These are phyloP conservation scores for Etheostoma cragini DNA, from an alignment of 2,113 vertebrate species.

Conservation along the genomic window DNA sequence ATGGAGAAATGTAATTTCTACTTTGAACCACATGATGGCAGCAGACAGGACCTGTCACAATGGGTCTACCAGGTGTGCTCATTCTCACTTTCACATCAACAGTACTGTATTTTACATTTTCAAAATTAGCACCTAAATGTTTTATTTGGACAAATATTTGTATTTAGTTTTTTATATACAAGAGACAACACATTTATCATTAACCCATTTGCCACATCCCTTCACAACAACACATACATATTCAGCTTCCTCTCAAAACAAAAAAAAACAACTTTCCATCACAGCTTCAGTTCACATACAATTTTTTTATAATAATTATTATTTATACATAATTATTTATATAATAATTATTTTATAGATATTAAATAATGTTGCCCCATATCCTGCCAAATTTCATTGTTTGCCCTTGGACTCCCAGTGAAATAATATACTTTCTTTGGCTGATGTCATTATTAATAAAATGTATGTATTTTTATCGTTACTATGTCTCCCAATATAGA, in stretches of 20 bases:
- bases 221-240: too few relatives aligned
- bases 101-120: background rate
- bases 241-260: too few relatives aligned
- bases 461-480: background rate
- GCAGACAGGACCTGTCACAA: constrained; percentile 17
- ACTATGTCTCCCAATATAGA: background rate
- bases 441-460: background rate
- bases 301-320: too few relatives aligned
- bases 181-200: too few relatives aligned
- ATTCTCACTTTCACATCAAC: background rate
- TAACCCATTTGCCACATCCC: too few relatives aligned
- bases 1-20: constrained; percentile 17
- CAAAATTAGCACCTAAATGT: background rate
- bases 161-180: too few relatives aligned
- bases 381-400: background rate
- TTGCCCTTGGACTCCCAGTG: background rate
- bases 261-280: too few relatives aligned
- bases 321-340: too few relatives aligned
- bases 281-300: too few relatives aligned
- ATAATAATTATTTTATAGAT: too few relatives aligned
- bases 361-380: background rate
- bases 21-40: constrained; percentile 71
- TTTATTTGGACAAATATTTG: too few relatives aligned
- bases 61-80: constrained; percentile 21
- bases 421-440: background rate